Evolutionary conservation across 1,140 invertebrate genomes (phyloP).

Genomic region (Chironomus tepperi): DNA sequence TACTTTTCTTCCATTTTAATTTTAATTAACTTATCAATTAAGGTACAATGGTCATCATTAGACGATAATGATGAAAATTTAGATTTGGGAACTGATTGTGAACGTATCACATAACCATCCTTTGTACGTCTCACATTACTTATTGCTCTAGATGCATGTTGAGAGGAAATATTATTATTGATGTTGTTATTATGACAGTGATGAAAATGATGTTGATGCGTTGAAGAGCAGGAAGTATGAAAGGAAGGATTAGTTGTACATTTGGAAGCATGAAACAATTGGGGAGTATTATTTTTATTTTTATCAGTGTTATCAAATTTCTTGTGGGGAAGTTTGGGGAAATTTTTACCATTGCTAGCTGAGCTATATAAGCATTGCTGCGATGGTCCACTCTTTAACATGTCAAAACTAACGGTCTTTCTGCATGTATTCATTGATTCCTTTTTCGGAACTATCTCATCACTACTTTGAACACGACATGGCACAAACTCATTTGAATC

Average conservation of each 20-base stretch:
- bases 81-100: background rate
- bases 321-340: background rate
- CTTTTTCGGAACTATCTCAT: background rate
- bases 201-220: background rate
- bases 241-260: no score
- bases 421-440: constrained; percentile 28
- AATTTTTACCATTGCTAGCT: constrained; percentile 16
- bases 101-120: background rate
- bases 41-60: background rate
- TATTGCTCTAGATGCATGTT: no score
- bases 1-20: background rate
- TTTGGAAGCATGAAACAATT: background rate
- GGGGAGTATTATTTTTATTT: background rate
- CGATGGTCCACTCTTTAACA: constrained; percentile 30
- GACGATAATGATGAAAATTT: background rate
- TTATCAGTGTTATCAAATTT: background rate
- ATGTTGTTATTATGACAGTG: background rate
- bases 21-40: background rate
- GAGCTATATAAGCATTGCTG: background rate
- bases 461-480: background rate
- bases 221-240: background rate
- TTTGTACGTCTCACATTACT: no score
- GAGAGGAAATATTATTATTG: no score
- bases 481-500: constrained; percentile 27
- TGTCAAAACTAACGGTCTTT: constrained; percentile 39